phyloP scores from a whole-genome alignment of 2,113 vertebrate genomes.

The Cephalopholis sonnerati region DNA sequence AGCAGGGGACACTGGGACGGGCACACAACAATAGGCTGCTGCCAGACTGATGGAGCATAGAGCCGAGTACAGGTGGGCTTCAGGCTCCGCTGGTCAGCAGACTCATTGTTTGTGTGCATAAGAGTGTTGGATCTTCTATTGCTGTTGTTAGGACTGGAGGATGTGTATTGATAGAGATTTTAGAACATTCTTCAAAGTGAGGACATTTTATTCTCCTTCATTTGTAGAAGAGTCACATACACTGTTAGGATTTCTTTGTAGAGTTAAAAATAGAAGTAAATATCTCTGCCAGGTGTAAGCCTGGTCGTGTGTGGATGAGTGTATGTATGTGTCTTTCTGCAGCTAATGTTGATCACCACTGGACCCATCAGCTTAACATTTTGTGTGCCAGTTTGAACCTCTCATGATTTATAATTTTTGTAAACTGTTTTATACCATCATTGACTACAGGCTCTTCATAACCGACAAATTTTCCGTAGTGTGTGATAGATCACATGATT shows the following conservation, averaged over 20 bases:
- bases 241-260: neutral
- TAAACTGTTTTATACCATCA: too few species aligned
- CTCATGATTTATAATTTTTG: too few species aligned
- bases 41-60: constrained; percentile 56
- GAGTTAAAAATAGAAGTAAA: neutral
- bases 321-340: too few species aligned
- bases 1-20: constrained; percentile 51
- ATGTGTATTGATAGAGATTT: neutral
- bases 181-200: neutral
- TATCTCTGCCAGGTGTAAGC: too few species aligned
- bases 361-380: too few species aligned
- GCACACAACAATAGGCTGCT: constrained; percentile 54
- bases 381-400: too few species aligned
- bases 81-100: constrained; percentile 40
- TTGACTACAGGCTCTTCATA: too few species aligned
- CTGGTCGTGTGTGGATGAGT: too few species aligned
- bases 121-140: neutral
- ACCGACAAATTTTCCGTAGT: too few species aligned
- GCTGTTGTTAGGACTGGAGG: neutral
- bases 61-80: constrained; percentile 54
- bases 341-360: too few species aligned
- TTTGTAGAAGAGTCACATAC: neutral
- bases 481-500: too few species aligned
- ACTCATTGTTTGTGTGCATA: constrained; percentile 9
- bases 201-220: neutral